phyloP scores from a whole-genome alignment of 2,113 vertebrate genomes.

The Callocephalon fimbriatum region DNA sequence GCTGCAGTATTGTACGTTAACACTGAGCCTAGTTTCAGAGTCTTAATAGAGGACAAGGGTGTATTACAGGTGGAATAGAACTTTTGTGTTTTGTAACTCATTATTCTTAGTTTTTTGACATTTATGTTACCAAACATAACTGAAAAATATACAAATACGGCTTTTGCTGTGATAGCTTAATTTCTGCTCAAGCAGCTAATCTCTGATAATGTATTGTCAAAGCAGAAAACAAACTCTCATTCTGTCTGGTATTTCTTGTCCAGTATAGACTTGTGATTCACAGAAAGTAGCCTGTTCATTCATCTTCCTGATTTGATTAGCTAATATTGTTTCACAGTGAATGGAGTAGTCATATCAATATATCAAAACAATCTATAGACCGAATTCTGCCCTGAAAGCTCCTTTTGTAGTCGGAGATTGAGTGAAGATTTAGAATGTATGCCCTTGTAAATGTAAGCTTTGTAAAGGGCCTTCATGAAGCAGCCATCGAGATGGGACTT shows the following conservation, averaged over 20 bases:
- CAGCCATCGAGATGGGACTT: neutral
- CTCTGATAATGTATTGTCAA: neutral
- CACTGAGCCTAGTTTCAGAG: neutral
- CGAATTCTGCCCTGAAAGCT: neutral
- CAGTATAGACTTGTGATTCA: neutral
- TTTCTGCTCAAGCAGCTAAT: neutral
- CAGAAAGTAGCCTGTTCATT: neutral
- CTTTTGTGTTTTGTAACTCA: neutral
- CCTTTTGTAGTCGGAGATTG: neutral
- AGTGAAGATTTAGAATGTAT: neutral
- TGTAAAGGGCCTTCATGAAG: neutral
- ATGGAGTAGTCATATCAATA: neutral
- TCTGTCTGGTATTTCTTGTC: neutral
- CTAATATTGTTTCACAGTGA: neutral
- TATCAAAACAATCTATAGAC: neutral
- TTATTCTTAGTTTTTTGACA: neutral
- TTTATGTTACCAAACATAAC: neutral
- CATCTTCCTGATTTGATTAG: constrained; percentile 20
- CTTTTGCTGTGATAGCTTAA: neutral
- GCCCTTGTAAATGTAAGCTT: constrained; percentile 7
- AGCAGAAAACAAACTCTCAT: neutral
- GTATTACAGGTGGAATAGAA: neutral
- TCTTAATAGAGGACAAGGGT: neutral
- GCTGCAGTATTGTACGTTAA: neutral
- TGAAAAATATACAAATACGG: neutral